Evolutionary conservation across 2,797 vertebrate genomes (phyloP).

Genomic region (Xiphorhynchus erythropygius): DNA sequence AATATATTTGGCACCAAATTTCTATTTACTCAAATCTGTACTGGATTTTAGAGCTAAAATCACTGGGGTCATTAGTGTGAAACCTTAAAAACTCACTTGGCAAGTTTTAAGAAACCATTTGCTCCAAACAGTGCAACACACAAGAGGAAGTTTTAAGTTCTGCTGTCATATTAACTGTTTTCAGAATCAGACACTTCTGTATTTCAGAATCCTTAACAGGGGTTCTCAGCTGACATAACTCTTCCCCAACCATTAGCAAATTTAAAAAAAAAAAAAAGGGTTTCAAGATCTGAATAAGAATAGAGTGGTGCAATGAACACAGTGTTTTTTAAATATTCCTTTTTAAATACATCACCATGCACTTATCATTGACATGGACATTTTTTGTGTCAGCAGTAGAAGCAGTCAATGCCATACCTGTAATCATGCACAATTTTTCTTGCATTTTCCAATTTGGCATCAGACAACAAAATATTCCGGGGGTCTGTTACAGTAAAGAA

Average conservation of each 20-base stretch:
- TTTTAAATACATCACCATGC: not conserved
- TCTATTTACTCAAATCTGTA: not conserved
- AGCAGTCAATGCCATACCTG: slow-evolving; percentile 78
- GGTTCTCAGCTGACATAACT: not conserved
- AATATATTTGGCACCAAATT: not conserved
- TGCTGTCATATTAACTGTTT: not conserved
- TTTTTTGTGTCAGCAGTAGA: not conserved
- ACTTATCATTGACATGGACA: not conserved
- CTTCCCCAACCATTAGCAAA: not conserved
- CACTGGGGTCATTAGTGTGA: not conserved
- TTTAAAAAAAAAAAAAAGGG: not conserved
- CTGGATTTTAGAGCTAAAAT: not conserved
- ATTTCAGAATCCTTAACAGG: not conserved
- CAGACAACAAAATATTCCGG: slow-evolving; percentile 91
- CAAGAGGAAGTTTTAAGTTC: not conserved
- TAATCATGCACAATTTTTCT: slow-evolving; percentile 90
- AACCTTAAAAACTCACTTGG: not conserved
- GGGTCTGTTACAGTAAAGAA: slow-evolving; percentile 99
- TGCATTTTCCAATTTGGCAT: slow-evolving; percentile 87
- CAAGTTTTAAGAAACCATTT: not conserved
- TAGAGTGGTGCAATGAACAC: not conserved
- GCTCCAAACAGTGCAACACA: not conserved
- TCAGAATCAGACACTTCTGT: not conserved
- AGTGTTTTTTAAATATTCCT: not conserved
- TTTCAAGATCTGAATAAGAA: not conserved